Conservation (phyloP, 1,140 invertebrate genomes). For the Danaus melanippus region DNA sequence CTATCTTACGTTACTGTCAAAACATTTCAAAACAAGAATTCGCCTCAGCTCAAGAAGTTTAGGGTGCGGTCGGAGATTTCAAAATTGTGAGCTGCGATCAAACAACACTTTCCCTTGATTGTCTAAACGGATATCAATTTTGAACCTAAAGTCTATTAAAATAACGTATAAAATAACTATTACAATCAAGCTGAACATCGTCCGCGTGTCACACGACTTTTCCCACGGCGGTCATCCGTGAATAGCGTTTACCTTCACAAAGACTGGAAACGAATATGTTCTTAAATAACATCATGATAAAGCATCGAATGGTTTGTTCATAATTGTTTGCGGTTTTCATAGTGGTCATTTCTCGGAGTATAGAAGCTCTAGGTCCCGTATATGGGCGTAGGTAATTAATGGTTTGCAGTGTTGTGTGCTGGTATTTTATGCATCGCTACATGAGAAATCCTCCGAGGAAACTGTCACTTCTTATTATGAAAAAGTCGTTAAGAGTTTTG, state of each 20-base stretch:
- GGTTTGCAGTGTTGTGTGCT: constrained; percentile 43
- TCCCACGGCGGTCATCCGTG: constrained; percentile 59
- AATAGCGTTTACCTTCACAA: constrained; percentile 36
- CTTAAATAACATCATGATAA: constrained; percentile 1
- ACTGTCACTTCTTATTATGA: constrained; percentile 60
- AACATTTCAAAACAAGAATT: constrained; percentile 29
- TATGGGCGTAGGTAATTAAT: constrained; percentile 63
- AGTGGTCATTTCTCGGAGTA: constrained; percentile 46
- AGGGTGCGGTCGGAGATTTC: constrained; percentile 35
- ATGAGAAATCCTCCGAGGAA: constrained; percentile 59
- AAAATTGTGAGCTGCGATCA: constrained; percentile 48
- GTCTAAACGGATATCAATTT: constrained; percentile 27
- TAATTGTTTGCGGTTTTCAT: constrained; percentile 35
- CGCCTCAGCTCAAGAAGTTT: constrained; percentile 33
- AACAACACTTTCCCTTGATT: constrained; percentile 53
- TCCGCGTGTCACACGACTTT: constrained; percentile 45
- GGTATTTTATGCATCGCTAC: constrained; percentile 59
- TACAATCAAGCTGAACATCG: constrained; percentile 17
- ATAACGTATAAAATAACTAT: constrained; percentile 19
- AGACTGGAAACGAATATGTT: constrained; percentile 4
- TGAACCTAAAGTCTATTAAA: constrained; percentile 18
- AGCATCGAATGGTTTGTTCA: constrained; percentile 21
- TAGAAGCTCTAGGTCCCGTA: constrained; percentile 46
- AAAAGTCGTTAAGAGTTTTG: constrained; percentile 58
- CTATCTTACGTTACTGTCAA: no score